Evolutionary conservation across 1,140 invertebrate genomes (phyloP).

Genomic region (Aphelinus atriplicis): DNA sequence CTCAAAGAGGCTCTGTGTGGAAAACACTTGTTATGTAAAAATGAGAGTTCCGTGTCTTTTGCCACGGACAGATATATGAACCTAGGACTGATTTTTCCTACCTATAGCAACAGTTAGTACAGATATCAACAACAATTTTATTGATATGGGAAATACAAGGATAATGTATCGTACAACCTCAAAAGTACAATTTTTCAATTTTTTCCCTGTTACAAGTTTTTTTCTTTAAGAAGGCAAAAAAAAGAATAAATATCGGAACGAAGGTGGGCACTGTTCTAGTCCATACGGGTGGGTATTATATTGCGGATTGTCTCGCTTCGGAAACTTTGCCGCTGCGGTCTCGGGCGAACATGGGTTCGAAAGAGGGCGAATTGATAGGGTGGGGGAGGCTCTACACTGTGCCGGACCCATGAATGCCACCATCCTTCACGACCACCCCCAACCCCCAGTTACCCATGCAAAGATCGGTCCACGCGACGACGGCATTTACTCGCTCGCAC

Average conservation of each 20-base stretch:
- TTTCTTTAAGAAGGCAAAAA: conserved; percentile 5
- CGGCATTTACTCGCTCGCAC: background rate
- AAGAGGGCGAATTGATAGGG: conserved; percentile 37
- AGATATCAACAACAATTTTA: no score
- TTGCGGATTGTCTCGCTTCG: conserved; percentile 60
- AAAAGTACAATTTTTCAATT: no score
- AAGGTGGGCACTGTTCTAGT: background rate
- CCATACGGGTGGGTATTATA: conserved; percentile 55
- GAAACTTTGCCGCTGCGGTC: conserved; percentile 59
- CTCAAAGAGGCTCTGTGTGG: no score
- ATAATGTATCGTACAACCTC: no score
- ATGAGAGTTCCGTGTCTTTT: no score
- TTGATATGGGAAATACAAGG: no score
- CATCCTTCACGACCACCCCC: conserved; percentile 57
- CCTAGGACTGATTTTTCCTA: no score
- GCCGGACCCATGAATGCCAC: conserved; percentile 54
- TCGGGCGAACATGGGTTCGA: conserved; percentile 40
- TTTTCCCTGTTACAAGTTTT: no score
- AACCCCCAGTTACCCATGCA: conserved; percentile 33
- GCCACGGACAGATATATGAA: no score
- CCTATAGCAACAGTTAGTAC: no score
- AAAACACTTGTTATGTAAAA: no score
- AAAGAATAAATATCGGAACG: conserved; percentile 1
- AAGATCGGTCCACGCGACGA: conserved; percentile 48
- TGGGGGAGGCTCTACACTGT: conserved; percentile 30